Evolutionary conservation across 2,113 vertebrate genomes (phyloP).

Genomic region (Tyrannus savana): DNA sequence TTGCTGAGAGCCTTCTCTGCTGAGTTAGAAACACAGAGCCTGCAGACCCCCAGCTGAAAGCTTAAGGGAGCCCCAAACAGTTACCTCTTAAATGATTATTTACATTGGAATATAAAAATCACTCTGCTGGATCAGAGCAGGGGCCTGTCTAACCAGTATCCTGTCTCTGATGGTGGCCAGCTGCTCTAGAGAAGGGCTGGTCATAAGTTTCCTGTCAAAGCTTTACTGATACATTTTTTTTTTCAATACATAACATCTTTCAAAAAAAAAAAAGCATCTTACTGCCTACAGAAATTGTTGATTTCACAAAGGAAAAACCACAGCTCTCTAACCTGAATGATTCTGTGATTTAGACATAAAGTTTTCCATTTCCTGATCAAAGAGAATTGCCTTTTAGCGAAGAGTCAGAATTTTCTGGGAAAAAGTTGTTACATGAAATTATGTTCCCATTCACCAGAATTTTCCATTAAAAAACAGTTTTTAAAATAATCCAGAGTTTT

Average conservation of each 20-base stretch:
- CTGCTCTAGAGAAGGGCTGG: constrained; percentile 5
- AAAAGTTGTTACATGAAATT: background rate
- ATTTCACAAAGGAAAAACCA: background rate
- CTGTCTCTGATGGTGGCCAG: constrained; percentile 53
- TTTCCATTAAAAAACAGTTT: background rate
- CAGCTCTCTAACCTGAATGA: background rate
- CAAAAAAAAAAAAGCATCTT: background rate
- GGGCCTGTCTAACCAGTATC: constrained; percentile 8
- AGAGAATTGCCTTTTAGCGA: background rate
- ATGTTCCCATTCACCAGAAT: background rate
- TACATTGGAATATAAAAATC: constrained; percentile 55
- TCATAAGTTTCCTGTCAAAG: background rate
- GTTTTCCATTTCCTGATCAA: background rate
- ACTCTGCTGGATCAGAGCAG: constrained; percentile 14
- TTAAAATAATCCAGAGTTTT: background rate
- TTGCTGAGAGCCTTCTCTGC: background rate
- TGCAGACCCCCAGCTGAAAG: constrained; percentile 50
- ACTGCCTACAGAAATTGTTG: background rate
- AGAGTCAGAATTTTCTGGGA: background rate
- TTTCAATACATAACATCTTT: background rate
- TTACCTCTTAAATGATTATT: constrained; percentile 47
- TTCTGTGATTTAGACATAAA: background rate
- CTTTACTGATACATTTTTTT: background rate
- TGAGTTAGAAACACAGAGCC: background rate
- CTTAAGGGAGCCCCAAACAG: constrained; percentile 54